phyloP scores from a whole-genome alignment of 2,797 vertebrate species.

The Eospalax fontanierii region DNA sequence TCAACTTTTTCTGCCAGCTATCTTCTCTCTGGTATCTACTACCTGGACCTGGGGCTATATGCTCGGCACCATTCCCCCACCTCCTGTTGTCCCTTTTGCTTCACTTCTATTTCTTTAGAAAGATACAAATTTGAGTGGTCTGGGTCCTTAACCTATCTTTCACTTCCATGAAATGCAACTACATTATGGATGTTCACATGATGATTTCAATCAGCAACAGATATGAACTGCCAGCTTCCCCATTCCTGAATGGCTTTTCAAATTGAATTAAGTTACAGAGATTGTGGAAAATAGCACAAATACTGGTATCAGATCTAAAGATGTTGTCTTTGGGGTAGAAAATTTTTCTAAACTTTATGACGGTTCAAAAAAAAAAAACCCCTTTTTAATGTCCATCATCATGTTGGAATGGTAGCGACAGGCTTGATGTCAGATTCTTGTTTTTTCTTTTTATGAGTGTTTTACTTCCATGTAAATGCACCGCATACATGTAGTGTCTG shows the following conservation, averaged over 20 bases:
- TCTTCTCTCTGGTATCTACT: constrained; percentile 69
- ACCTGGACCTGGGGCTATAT: neutral
- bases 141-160: neutral
- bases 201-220: neutral
- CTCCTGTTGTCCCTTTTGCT: neutral
- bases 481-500: too few relatives aligned
- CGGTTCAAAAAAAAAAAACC: neutral
- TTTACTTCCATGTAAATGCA: too few relatives aligned
- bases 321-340: neutral
- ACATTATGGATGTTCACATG: neutral
- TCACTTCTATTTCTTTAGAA: neutral
- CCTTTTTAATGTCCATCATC: neutral
- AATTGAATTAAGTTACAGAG: neutral
- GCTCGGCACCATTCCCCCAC: neutral
- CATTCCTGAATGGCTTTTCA: neutral
- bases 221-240: neutral
- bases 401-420: constrained; percentile 91
- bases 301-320: neutral
- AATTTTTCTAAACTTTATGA: neutral
- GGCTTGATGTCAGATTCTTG: constrained; percentile 96
- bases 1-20: constrained; percentile 84
- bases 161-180: neutral
- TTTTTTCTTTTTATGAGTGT: constrained; percentile 87
- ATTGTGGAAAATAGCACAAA: neutral
- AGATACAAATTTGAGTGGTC: neutral